Conservation (phyloP, 2,888 invertebrate species). For the Athalia cordata region DNA sequence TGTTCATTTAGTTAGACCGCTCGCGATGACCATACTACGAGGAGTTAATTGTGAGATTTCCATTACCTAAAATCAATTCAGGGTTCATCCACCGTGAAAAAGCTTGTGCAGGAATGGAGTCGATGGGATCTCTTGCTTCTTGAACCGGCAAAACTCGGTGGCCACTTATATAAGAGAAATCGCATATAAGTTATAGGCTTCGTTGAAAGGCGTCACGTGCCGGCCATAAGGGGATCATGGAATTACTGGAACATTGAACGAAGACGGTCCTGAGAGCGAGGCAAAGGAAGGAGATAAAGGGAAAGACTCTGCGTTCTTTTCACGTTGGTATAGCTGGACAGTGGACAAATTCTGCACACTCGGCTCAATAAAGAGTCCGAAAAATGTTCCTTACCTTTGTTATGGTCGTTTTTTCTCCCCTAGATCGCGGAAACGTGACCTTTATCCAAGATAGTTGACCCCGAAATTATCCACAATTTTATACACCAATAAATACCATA, state of each 20-base stretch:
- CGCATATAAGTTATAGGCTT: constrained; percentile 24
- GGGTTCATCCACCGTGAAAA: neutral
- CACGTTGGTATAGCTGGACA: constrained; percentile 24
- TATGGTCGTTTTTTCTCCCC: neutral
- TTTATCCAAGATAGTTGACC: constrained; percentile 1
- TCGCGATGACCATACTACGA: no score
- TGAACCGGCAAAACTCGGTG: constrained; percentile 22
- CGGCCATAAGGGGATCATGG: constrained; percentile 45
- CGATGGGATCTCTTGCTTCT: constrained; percentile 15
- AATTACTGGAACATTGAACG: constrained; percentile 44
- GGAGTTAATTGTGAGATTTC: no score
- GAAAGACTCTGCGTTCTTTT: constrained; percentile 13
- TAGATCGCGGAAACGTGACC: constrained; percentile 15
- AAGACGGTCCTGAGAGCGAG: neutral
- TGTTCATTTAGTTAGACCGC: no score
- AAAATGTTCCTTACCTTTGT: constrained; percentile 36
- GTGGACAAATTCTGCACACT: constrained; percentile 37
- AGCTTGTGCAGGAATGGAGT: neutral
- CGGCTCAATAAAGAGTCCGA: constrained; percentile 28
- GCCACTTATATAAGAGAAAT: constrained; percentile 26
- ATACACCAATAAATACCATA: no score
- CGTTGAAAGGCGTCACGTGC: constrained; percentile 44
- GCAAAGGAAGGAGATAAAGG: constrained; percentile 5
- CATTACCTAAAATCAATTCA: constrained; percentile 8
- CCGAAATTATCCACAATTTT: neutral